A percentile compares a stretch with the other conserved stretches of the same genome.
phyloP scores from a whole-genome alignment of 2,797 vertebrate species.

The Hydrolagus colliei region DNA sequence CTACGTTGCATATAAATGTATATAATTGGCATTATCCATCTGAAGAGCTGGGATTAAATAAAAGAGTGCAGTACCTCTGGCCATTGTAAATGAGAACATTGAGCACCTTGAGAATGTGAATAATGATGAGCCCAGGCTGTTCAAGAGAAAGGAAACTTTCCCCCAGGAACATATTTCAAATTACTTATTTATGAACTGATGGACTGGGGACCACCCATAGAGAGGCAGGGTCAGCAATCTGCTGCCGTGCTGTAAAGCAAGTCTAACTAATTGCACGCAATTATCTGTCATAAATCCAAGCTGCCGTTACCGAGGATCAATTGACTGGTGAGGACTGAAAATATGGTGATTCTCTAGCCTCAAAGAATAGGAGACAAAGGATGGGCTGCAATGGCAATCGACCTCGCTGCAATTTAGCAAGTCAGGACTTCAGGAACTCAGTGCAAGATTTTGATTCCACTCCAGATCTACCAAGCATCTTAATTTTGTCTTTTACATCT shows the following conservation, averaged over 20 bases:
- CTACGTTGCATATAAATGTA: constrained; percentile 28
- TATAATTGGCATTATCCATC: constrained; percentile 31
- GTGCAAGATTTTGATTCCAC: not conserved
- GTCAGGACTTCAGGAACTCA: not conserved
- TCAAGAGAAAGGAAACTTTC: constrained; percentile 70
- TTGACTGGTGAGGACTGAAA: not conserved
- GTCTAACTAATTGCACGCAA: constrained; percentile 65
- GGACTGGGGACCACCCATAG: constrained; percentile 73
- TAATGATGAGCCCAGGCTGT: constrained; percentile 71
- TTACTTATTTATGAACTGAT: constrained; percentile 82
- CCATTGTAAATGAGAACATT: constrained; percentile 72
- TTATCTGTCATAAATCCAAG: constrained; percentile 63
- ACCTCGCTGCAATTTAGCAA: not conserved
- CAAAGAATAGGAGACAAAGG: not conserved
- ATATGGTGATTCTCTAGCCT: not conserved
- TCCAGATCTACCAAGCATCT: not conserved
- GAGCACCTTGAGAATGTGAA: constrained; percentile 70
- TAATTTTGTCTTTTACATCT: not conserved
- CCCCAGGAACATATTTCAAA: constrained; percentile 74
- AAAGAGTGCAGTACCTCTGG: constrained; percentile 60
- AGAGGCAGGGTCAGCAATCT: constrained; percentile 58
- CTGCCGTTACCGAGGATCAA: constrained; percentile 20
- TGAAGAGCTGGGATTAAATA: constrained; percentile 56
- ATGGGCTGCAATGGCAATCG: not conserved
- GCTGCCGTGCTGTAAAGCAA: constrained; percentile 64